These are phyloP conservation scores for Gymnoscopelus microlampas DNA, from an alignment of 2,797 vertebrate species.

Conservation along the genomic window DNA sequence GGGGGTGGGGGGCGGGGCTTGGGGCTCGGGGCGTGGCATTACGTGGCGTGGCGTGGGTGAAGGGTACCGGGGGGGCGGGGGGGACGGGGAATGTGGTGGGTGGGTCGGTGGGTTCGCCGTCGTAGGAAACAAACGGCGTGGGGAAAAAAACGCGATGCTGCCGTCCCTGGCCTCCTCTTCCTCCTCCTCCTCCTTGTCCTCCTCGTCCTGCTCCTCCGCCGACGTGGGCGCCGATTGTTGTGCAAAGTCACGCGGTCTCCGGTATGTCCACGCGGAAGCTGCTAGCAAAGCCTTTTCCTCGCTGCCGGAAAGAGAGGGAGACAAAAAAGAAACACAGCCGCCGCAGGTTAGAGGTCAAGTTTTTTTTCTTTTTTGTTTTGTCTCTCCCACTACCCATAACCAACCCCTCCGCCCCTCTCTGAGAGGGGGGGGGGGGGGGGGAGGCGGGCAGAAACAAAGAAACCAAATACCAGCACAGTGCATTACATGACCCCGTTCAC, in stretches of 20 bases:
- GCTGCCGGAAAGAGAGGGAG: conserved; percentile 74
- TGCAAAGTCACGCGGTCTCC: conserved; percentile 97
- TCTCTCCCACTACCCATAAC: no score
- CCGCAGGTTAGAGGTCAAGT: conserved; percentile 40
- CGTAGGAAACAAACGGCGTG: conserved; percentile 86
- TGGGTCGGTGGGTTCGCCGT: conserved; percentile 17
- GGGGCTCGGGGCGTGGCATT: no score
- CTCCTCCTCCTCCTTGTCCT: conserved; percentile 81
- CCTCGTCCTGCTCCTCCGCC: conserved; percentile 34
- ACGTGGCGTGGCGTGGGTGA: no score
- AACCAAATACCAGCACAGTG: not conserved
- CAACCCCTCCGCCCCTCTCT: no score
- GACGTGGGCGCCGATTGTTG: conserved; percentile 66
- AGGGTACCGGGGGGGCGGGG: no score
- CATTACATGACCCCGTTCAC: conserved; percentile 44
- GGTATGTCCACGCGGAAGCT: conserved; percentile 94
- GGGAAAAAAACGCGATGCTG: conserved; percentile 90
- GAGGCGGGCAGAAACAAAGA: not conserved
- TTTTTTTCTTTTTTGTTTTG: no score
- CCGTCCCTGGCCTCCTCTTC: conserved; percentile 46
- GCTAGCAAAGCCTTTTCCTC: conserved; percentile 99
- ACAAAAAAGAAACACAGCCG: conserved; percentile 24
- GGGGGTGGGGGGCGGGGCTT: no score
- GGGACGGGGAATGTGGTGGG: conserved; percentile 10
- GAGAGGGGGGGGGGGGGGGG: not conserved